Percentiles rank a stretch among this genome's conserved stretches.
Conservation (phyloP, 2,888 invertebrate species). For the Eilema griseolum region DNA sequence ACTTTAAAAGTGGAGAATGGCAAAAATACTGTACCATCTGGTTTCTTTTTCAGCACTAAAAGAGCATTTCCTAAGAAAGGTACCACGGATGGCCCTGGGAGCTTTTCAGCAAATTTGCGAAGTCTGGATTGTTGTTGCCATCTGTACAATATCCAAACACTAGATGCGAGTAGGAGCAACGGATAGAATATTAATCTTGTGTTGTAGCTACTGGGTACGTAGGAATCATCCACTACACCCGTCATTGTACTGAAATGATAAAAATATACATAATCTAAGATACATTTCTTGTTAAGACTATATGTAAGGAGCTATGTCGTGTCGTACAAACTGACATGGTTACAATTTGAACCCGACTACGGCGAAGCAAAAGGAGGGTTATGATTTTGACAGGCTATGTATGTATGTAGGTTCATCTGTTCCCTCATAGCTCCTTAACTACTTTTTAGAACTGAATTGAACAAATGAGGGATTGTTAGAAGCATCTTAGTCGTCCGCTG, state of each 20-base stretch:
- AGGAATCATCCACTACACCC: conserved; percentile 50
- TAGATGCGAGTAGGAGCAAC: conserved; percentile 64
- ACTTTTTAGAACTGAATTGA: no score
- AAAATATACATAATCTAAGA: no score
- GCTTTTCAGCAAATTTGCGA: conserved; percentile 88
- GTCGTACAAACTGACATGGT: background rate
- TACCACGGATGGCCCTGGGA: conserved; percentile 89
- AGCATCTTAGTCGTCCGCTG: no score
- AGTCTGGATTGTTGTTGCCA: conserved; percentile 84
- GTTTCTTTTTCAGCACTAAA: conserved; percentile 87
- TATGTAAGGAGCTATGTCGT: background rate
- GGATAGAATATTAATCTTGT: conserved; percentile 67
- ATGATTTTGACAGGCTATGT: no score
- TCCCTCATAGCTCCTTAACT: no score
- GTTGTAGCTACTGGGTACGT: conserved; percentile 43
- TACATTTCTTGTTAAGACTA: background rate
- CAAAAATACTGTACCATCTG: conserved; percentile 79
- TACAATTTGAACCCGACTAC: no score
- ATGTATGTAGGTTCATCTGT: no score
- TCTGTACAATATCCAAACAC: conserved; percentile 72
- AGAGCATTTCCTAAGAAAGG: conserved; percentile 91
- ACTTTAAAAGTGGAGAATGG: background rate
- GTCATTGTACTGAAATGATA: conserved; percentile 58
- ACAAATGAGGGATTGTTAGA: no score
- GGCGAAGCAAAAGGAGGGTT: no score